Evolutionary conservation across 2,113 vertebrate species (phyloP).

Genomic region (Natator depressus): DNA sequence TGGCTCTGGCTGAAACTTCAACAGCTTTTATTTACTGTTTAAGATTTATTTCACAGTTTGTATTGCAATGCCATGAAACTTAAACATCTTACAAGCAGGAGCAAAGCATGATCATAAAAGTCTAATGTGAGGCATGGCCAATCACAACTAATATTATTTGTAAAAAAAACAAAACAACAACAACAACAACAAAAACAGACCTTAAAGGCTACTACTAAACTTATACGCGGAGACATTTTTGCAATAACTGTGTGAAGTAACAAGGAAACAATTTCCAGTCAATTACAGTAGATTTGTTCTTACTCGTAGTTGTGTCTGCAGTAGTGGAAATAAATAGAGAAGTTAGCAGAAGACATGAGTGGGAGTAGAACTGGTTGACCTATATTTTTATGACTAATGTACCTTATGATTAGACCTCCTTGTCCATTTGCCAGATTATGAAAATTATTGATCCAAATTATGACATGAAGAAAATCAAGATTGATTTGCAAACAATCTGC

Average conservation of each 20-base stretch:
- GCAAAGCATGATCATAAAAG: background rate
- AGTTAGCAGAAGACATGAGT: background rate
- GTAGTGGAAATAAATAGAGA: background rate
- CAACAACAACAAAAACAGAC: background rate
- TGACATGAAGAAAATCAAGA: no score
- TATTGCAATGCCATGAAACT: constrained; percentile 25
- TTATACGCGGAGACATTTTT: background rate
- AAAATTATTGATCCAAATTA: no score
- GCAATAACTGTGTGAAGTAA: background rate
- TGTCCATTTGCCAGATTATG: background rate
- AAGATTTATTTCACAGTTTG: background rate
- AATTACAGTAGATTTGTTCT: background rate
- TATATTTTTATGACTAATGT: background rate
- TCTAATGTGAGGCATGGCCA: background rate
- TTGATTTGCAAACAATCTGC: background rate
- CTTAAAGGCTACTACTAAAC: background rate
- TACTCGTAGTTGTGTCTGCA: background rate
- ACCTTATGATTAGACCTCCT: background rate
- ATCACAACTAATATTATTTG: background rate
- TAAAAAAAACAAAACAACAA: background rate
- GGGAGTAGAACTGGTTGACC: background rate
- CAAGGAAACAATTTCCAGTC: background rate
- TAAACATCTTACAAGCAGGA: background rate
- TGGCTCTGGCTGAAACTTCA: background rate
- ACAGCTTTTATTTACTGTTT: constrained; percentile 20